Conservation (phyloP, 2,888 invertebrate genomes). For the Quadriops clusia region DNA sequence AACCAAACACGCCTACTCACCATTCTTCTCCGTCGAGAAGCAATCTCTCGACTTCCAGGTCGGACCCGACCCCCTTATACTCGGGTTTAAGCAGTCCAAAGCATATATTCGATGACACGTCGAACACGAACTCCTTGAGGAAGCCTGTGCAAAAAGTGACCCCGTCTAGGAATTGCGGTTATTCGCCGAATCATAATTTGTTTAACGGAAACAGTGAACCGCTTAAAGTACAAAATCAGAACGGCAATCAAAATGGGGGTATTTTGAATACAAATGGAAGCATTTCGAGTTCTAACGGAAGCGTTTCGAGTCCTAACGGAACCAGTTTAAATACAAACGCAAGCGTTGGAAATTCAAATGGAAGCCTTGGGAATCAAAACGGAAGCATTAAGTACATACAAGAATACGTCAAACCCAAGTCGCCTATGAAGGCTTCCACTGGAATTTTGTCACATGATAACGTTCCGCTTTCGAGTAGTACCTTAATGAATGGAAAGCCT, state of each 20-base stretch:
- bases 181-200: conserved; percentile 23
- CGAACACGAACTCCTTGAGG: conserved; percentile 54
- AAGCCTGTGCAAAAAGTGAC: conserved; percentile 70
- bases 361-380: too few species aligned
- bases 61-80: conserved; percentile 39
- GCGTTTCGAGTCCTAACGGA: conserved; percentile 28
- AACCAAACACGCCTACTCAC: conserved; percentile 40
- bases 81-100: conserved; percentile 41
- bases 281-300: conserved; percentile 28
- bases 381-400: conserved; percentile 32
- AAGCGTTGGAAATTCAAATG: conserved; percentile 24
- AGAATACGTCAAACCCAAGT: conserved; percentile 53
- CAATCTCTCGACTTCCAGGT: conserved; percentile 36
- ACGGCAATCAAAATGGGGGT: conserved; percentile 25
- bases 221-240: conserved; percentile 38
- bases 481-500: conserved; percentile 25
- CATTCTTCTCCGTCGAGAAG: conserved; percentile 34
- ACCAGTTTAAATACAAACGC: conserved; percentile 29
- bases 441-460: conserved; percentile 50
- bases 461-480: conserved; percentile 25
- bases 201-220: conserved; percentile 18
- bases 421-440: conserved; percentile 50
- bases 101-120: conserved; percentile 44
- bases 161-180: conserved; percentile 52
- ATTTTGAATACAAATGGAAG: conserved; percentile 30